These are phyloP conservation scores for Drosophila kanapiae DNA, from an alignment of 1,140 invertebrate genomes.

Conservation along the genomic window DNA sequence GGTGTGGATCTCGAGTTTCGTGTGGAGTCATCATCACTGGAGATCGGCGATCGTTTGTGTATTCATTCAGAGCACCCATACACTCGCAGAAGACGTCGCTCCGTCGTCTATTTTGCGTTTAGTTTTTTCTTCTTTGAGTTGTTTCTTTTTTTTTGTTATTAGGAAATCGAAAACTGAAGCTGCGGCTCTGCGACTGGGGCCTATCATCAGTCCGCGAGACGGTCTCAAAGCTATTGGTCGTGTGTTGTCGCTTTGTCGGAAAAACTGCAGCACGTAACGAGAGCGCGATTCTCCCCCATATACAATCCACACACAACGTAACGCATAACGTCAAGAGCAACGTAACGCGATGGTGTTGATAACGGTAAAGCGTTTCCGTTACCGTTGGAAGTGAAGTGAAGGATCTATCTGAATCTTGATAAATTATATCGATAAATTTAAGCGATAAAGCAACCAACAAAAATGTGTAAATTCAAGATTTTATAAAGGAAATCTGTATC, in stretches of 20 bases:
- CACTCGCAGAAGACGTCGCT: constrained; percentile 70
- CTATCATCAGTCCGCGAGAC: constrained; percentile 84
- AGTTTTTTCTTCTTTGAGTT: constrained; percentile 45
- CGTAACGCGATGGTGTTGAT: constrained; percentile 46
- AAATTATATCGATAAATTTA: not conserved
- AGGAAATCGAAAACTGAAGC: constrained; percentile 83
- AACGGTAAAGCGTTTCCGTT: constrained; percentile 50
- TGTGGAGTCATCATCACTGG: constrained; percentile 63
- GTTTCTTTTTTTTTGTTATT: constrained; percentile 55
- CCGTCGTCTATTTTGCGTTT: constrained; percentile 78
- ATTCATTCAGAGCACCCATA: constrained; percentile 84
- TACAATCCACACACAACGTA: constrained; percentile 27
- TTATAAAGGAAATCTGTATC: not conserved
- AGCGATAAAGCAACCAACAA: not conserved
- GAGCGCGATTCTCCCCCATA: constrained; percentile 40
- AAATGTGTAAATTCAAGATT: constrained; percentile 33
- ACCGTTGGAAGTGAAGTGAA: constrained; percentile 37
- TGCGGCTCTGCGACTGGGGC: constrained; percentile 64
- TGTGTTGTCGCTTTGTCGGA: constrained; percentile 83
- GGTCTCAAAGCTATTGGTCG: constrained; percentile 85
- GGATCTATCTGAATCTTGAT: constrained; percentile 1
- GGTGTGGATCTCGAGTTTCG: constrained; percentile 52
- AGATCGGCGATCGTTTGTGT: constrained; percentile 61
- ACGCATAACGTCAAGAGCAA: constrained; percentile 17
- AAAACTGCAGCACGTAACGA: constrained; percentile 54